Base-by-base conservation (phyloP, 2,888 invertebrate genomes). In the Adelognathus sp. region DNA sequence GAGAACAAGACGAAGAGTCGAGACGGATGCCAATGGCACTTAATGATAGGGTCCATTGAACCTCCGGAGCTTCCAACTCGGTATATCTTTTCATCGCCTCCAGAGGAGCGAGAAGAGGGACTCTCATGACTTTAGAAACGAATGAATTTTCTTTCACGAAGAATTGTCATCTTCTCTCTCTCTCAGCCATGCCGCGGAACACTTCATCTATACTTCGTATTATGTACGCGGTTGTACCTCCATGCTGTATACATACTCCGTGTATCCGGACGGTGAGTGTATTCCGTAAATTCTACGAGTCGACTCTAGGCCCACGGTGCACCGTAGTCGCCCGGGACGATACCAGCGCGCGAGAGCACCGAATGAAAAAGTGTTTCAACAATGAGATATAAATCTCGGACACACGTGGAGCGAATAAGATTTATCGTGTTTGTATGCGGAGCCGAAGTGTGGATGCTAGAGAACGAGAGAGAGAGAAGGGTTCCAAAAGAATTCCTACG, bases 321-420 rank as follows among this genome's bases (percentile, higher is more conserved):
- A 27, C 41, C 44, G 46, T 54, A 27, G 33, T 16, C n/a, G 39
- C 60, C 41, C 60, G 52, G 52, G 54, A 67, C 73, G 67, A 75
- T 50, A 44, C 46, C 46, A n/a, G 60, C 60, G 70, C n/a, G n/a
- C n/a, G n/a, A n/a, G n/a, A n/a, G n/a, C n/a, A 70, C 44, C 56
- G 56, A 70, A 61, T 70, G 76, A 69, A 76, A 76, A 69, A 71
- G 76, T 76, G 64, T 71, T 64, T 76, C 60, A 76, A 76, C 76
- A 76, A 76, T 71, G 71, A 76, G 76, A 66, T 76, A 76, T 71
- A 76, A 71, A 66, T 72, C 76, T 66, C 18, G 54, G 66, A 71
- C 66, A 67, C 71, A 76, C 76, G 69, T 50, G 76, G 70, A 70
- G 76, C 71, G 71, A 71, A 72, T 76, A 72, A 72, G 76, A 76